phyloP scores from a whole-genome alignment of 2,888 invertebrate species.

The Ornithoptera alexandrae region DNA sequence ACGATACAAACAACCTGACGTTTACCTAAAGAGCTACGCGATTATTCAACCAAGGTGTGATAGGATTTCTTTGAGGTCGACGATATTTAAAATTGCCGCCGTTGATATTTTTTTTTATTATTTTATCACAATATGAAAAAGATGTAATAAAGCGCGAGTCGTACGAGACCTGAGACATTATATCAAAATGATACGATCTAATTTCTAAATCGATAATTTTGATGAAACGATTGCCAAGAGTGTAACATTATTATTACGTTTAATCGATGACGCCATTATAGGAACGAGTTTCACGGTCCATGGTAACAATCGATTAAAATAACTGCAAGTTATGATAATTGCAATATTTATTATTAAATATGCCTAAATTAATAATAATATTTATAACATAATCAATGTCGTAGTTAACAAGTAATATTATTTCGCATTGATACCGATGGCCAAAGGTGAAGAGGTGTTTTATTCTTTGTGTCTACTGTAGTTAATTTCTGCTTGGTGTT shows the following conservation, averaged over 20 bases:
- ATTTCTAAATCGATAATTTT: background rate
- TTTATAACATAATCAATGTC: background rate
- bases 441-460: too few species aligned
- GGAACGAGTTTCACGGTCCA: background rate
- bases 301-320: conserved; percentile 1
- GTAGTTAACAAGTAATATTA: background rate
- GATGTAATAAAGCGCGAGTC: background rate
- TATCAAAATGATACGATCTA: background rate
- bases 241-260: background rate
- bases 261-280: background rate
- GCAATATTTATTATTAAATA: background rate
- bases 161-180: background rate
- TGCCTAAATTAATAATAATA: background rate
- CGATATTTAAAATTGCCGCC: too few species aligned
- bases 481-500: too few species aligned
- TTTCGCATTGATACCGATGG: too few species aligned
- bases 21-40: too few species aligned
- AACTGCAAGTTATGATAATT: background rate
- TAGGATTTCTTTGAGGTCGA: too few species aligned
- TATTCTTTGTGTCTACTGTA: too few species aligned
- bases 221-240: background rate
- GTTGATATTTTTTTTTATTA: too few species aligned
- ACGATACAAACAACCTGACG: too few species aligned
- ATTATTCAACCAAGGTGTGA: too few species aligned
- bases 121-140: too few species aligned